Percentiles rank a stretch among this genome's conserved stretches.
These are phyloP conservation scores for Trichechus manatus DNA, from an alignment of 2,113 vertebrate species.

Conservation along the genomic window DNA sequence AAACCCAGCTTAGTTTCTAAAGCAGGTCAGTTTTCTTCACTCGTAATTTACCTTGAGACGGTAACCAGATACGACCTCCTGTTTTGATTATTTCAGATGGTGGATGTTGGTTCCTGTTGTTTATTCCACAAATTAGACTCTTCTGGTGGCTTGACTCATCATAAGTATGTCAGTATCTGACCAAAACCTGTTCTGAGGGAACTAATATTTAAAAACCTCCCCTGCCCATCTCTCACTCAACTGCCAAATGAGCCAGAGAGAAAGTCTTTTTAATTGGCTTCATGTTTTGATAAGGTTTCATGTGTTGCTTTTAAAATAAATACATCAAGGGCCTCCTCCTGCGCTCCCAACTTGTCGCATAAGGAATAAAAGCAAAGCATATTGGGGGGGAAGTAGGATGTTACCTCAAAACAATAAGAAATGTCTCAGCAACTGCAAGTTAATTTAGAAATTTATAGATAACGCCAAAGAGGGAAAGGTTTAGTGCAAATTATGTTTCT, in stretches of 20 bases:
- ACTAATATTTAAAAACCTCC: neutral
- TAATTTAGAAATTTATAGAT: conserved; percentile 74
- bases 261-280: conserved; percentile 40
- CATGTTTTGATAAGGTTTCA: conserved; percentile 47
- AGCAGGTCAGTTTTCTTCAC: neutral
- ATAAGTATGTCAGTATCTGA: neutral
- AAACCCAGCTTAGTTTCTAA: neutral
- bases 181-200: neutral
- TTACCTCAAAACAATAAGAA: conserved; percentile 75
- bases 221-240: neutral
- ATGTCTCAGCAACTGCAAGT: conserved; percentile 71
- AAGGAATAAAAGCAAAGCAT: conserved; percentile 8
- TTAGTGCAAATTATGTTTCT: conserved; percentile 72
- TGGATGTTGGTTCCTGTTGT: neutral
- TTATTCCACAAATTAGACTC: neutral
- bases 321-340: conserved; percentile 6
- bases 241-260: conserved; percentile 1
- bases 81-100: neutral
- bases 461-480: conserved; percentile 61
- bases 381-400: neutral
- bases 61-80: neutral
- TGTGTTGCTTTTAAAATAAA: conserved; percentile 17
- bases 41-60: neutral
- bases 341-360: neutral
- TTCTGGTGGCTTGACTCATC: neutral